A percentile compares a stretch with the other conserved stretches of the same genome.
phyloP scores from a whole-genome alignment of 2,797 vertebrate species.

The Coregonus ussuriensis region DNA sequence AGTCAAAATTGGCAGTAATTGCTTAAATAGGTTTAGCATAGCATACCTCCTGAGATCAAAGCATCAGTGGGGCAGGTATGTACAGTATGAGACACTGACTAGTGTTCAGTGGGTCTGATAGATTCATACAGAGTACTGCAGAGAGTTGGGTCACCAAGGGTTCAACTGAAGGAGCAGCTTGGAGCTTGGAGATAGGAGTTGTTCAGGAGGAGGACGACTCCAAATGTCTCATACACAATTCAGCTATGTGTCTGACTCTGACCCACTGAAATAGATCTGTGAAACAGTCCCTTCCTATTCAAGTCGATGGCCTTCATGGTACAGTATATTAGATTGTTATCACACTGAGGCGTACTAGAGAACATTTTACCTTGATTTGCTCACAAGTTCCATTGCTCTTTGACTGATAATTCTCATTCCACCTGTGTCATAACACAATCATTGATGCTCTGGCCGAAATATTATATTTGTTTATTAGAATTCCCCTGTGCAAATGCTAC shows the following conservation, averaged over 20 bases:
- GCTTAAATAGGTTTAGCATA: background rate
- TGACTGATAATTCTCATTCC: background rate
- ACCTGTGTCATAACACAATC: background rate
- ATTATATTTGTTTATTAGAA: background rate
- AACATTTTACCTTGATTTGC: background rate
- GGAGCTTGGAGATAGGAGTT: background rate
- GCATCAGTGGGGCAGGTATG: background rate
- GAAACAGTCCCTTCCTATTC: background rate
- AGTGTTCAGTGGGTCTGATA: background rate
- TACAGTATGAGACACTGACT: background rate
- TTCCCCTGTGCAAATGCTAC: background rate
- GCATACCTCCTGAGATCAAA: background rate
- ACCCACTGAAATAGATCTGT: background rate
- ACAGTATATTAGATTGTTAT: background rate
- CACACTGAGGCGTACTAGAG: background rate
- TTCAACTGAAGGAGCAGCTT: background rate
- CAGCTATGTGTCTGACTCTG: background rate
- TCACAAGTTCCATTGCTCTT: background rate
- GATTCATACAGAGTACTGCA: background rate
- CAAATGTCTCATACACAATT: background rate
- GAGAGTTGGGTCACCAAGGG: background rate
- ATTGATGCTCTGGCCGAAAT: background rate
- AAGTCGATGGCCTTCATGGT: no score
- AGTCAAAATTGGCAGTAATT: no score
- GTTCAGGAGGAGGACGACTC: background rate